These are phyloP conservation scores for Neomonachus schauinslandi DNA, from an alignment of 2,113 vertebrate species.

Conservation along the genomic window DNA sequence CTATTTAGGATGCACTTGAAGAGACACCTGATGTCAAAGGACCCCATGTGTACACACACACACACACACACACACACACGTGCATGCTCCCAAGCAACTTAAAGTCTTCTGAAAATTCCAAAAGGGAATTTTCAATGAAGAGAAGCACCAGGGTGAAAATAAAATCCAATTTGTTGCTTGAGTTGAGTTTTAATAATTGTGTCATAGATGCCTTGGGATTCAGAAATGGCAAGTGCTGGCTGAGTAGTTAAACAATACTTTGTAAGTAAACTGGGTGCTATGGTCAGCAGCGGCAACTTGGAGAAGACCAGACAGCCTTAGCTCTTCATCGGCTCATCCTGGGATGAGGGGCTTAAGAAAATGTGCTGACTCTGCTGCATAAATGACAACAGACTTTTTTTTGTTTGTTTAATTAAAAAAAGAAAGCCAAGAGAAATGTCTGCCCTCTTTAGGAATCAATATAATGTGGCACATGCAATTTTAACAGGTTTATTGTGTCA, in stretches of 20 bases:
- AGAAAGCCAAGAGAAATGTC: background rate
- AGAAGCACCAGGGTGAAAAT: background rate
- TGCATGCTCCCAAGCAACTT: background rate
- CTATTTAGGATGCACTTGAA: background rate
- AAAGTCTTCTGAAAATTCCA: background rate
- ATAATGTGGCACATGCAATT: too few relatives aligned
- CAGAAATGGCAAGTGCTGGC: background rate
- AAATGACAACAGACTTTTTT: background rate
- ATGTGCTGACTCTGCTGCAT: rapidly evolving
- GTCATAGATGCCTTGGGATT: background rate
- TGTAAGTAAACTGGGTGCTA: too few relatives aligned
- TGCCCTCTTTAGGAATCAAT: background rate
- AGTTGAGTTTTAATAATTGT: background rate
- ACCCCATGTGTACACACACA: too few relatives aligned
- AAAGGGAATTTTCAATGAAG: background rate
- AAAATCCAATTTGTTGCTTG: background rate
- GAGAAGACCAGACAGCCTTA: rapidly evolving
- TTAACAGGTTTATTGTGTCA: background rate
- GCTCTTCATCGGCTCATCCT: background rate
- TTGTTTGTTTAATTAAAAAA: background rate
- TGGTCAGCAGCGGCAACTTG: rapidly evolving
- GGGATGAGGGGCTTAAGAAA: too few relatives aligned
- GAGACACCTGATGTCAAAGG: background rate
- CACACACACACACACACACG: background rate
- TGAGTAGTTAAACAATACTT: background rate